Percentiles rank a stretch among this genome's conserved stretches.
Conservation (phyloP, 2,888 invertebrate genomes). For the Acanthosepion lycidas region DNA sequence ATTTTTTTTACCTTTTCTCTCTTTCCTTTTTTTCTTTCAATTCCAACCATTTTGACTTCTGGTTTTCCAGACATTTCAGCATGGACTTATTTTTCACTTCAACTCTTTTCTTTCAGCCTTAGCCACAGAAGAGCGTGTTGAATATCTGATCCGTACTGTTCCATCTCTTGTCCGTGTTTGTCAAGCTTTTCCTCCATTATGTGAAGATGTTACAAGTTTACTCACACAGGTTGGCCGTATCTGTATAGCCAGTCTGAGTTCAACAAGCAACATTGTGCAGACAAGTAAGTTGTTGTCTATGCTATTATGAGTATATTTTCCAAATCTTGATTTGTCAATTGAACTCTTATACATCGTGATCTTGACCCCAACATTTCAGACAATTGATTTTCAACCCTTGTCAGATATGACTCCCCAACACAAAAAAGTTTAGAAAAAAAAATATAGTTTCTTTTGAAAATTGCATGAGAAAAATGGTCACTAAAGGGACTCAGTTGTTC, state of each 20-base stretch:
- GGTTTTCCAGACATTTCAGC: not conserved
- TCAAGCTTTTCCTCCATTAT: constrained; percentile 91
- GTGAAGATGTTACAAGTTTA: constrained; percentile 90
- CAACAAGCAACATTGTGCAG: constrained; percentile 59
- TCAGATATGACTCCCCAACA: too few relatives aligned
- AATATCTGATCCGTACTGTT: constrained; percentile 87
- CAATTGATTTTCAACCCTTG: too few relatives aligned
- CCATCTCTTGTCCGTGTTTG: constrained; percentile 90
- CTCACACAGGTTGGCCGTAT: constrained; percentile 85
- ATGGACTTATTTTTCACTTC: not conserved
- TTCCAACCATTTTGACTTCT: not conserved
- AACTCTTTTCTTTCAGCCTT: constrained; percentile 78
- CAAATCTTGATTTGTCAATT: too few relatives aligned
- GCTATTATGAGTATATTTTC: too few relatives aligned
- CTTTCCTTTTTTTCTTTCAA: not conserved
- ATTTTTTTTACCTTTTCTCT: not conserved
- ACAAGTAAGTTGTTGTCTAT: constrained; percentile 53
- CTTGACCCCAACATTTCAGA: too few relatives aligned
- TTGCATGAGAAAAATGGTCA: too few relatives aligned
- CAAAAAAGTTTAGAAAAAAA: too few relatives aligned
- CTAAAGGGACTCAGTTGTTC: too few relatives aligned
- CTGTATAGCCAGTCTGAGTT: constrained; percentile 65
- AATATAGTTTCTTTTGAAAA: too few relatives aligned
- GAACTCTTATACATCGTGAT: too few relatives aligned
- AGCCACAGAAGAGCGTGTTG: constrained; percentile 85